These are phyloP conservation scores for Rousettus leschenaultii DNA, from an alignment of 2,113 vertebrate genomes.

Conservation along the genomic window DNA sequence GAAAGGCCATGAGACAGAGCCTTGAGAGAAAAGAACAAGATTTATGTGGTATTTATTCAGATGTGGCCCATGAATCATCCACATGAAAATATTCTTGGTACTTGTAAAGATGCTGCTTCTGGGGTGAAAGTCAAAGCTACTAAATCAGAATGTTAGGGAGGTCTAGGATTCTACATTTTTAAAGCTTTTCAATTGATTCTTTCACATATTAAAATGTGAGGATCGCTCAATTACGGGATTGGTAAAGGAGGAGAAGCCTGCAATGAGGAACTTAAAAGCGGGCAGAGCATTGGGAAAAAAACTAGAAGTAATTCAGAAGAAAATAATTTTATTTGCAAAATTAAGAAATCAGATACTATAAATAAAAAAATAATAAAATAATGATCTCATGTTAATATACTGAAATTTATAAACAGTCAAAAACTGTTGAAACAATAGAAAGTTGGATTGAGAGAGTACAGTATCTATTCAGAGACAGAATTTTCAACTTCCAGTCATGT, in stretches of 20 bases:
- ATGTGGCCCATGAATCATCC: not conserved
- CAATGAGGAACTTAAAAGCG: not conserved
- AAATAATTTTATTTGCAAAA: not conserved
- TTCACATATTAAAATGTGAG: not conserved
- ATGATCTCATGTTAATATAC: not conserved
- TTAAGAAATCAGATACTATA: not conserved
- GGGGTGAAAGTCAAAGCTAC: not conserved
- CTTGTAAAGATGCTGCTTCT: not conserved
- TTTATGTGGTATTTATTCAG: not conserved
- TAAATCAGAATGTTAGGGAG: not conserved
- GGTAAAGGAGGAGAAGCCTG: not conserved
- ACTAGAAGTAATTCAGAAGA: not conserved
- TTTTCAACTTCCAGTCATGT: not conserved
- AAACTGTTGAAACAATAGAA: not conserved
- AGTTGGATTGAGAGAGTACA: not conserved
- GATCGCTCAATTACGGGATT: not conserved
- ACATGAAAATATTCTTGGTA: not conserved
- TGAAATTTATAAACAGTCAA: not conserved
- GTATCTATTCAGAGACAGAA: not conserved
- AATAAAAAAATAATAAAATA: not conserved
- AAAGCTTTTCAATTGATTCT: not conserved
- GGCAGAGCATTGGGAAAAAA: not conserved
- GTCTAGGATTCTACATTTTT: not conserved
- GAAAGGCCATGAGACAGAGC: not conserved
- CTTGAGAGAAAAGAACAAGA: not conserved